Percentiles rank a stretch among this genome's conserved stretches.
Conservation (phyloP, 2,888 invertebrate genomes). For the Anthrax anthrax region DNA sequence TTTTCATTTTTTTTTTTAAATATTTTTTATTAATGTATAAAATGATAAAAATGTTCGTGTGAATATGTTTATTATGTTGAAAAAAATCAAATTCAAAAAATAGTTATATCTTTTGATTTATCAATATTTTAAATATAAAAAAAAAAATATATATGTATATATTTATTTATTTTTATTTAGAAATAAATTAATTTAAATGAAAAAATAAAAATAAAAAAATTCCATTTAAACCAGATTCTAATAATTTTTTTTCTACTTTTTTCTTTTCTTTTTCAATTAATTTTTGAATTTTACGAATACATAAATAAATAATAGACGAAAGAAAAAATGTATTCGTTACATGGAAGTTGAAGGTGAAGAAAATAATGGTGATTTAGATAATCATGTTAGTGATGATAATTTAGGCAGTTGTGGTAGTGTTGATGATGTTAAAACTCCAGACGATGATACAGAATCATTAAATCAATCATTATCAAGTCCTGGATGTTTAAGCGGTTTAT, state of each 20-base stretch:
- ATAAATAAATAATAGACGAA: constrained; percentile 54
- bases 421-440: constrained; percentile 52
- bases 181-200: too few species aligned
- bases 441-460: constrained; percentile 49
- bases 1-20: neutral
- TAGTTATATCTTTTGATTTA: neutral
- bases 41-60: too few species aligned
- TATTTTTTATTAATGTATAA: neutral
- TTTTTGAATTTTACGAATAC: neutral
- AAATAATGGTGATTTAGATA: constrained; percentile 37
- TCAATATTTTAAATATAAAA: neutral
- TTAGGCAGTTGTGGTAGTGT: constrained; percentile 69
- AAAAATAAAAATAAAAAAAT: neutral
- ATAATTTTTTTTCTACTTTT: too few species aligned
- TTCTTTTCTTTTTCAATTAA: neutral
- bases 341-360: constrained; percentile 69
- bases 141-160: neutral
- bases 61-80: too few species aligned
- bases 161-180: neutral
- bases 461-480: constrained; percentile 44
- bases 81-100: neutral
- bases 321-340: constrained; percentile 94
- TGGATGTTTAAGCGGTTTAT: constrained; percentile 50
- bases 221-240: neutral
- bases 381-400: constrained; percentile 50